These are phyloP conservation scores for Cataglyphis rosenhaueri DNA, from an alignment of 2,888 invertebrate genomes.

Conservation along the genomic window DNA sequence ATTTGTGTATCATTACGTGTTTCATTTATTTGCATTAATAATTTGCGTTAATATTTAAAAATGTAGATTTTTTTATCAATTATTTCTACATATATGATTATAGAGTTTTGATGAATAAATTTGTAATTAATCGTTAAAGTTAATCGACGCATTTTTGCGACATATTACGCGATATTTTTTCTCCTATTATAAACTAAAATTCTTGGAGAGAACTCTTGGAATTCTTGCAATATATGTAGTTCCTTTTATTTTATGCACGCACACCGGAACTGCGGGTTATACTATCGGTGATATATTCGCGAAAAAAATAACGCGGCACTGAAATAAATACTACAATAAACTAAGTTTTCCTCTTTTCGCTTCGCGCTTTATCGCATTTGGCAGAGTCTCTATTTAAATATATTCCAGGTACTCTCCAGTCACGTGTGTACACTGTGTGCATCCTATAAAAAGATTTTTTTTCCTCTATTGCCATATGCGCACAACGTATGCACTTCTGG, in stretches of 20 bases:
- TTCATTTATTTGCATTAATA: not conserved
- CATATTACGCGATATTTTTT: not conserved
- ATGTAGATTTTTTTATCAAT: not conserved
- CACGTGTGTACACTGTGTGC: conserved; percentile 53
- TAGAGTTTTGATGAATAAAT: not conserved
- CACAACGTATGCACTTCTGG: conserved; percentile 33
- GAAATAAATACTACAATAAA: conserved; percentile 53
- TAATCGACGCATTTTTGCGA: not conserved
- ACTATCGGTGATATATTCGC: conserved; percentile 43
- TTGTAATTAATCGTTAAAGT: not conserved
- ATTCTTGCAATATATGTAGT: not conserved
- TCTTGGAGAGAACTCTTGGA: not conserved
- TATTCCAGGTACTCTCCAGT: conserved; percentile 44
- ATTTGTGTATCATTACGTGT: not conserved
- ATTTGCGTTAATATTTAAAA: not conserved
- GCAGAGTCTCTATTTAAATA: conserved; percentile 29
- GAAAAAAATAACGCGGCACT: conserved; percentile 31
- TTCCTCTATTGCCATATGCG: conserved; percentile 7
- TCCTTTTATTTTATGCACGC: not conserved
- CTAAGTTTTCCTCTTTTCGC: conserved; percentile 25
- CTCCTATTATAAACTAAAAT: not conserved
- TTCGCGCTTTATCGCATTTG: conserved; percentile 53
- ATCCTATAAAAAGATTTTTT: conserved; percentile 41
- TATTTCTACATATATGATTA: not conserved
- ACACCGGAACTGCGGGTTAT: conserved; percentile 16